phyloP scores from a whole-genome alignment of 2,888 invertebrate genomes.

The Synanthedon vespiformis region DNA sequence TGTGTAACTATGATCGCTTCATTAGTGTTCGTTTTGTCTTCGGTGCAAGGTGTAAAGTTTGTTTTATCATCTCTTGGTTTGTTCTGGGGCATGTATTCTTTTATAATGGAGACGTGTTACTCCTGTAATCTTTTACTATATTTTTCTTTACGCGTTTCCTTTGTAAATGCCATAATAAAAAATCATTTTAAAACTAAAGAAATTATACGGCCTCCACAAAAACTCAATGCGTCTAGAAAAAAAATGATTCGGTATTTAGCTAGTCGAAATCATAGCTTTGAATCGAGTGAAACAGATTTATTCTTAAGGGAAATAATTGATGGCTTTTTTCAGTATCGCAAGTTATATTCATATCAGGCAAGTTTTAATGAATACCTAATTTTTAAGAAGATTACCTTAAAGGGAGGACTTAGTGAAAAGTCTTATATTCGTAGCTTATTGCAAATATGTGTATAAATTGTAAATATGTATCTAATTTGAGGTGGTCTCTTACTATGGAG shows the following conservation, averaged over 20 bases:
- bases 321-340: not conserved
- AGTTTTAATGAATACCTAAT: not conserved
- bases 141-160: not conserved
- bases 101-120: not conserved
- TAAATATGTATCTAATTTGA: too few species aligned
- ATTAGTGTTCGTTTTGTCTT: not conserved
- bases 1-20: not conserved
- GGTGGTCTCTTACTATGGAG: too few species aligned
- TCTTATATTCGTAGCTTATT: too few species aligned
- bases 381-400: not conserved
- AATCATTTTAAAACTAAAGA: not conserved
- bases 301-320: not conserved
- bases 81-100: not conserved
- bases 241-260: not conserved
- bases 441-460: too few species aligned
- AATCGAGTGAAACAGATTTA: not conserved
- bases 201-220: not conserved
- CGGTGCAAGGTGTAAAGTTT: not conserved
- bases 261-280: not conserved
- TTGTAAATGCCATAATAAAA: not conserved
- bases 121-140: not conserved
- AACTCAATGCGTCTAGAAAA: not conserved
- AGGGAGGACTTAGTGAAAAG: too few species aligned
- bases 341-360: not conserved
- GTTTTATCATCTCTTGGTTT: not conserved